Base-by-base conservation (phyloP, 2,797 vertebrate species). In the Anguilla anguilla region DNA sequence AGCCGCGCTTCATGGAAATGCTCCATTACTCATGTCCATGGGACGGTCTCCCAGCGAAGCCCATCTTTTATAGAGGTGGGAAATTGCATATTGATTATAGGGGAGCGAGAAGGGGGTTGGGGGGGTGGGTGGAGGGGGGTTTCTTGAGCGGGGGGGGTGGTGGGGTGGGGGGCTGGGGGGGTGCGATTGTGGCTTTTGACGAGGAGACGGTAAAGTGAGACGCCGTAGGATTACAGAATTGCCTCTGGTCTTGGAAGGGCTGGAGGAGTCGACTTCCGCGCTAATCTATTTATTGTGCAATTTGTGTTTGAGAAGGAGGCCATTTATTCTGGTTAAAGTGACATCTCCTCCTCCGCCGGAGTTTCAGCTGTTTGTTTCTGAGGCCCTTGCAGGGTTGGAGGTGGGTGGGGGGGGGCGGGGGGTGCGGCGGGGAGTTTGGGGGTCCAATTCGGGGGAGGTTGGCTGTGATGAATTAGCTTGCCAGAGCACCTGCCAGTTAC, bases 201-300 rank as follows among this genome's bases (percentile, higher is more conserved):
- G 59, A 55, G 55, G 57, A 57, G 57, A 59, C 57, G 39, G 72
- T 79, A 74, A 85, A 72, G 83, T 55, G 85, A 87, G 84, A 53
- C 28, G 77, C 83, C 49, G 25, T 87, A 84, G 82, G 31, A 84
- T 69, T 67, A 79, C 81, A 49, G 49, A 85, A 86, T 86, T 77
- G 74, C 69, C 85, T 39, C 61, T 82, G 74, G 77, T 74, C 72
- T 83, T n/a, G 59, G 28, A 39, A 15, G 59, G 57, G 57, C 64
- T 77, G 88, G 89, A 86, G 91, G 89, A 88, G 93, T 95, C 93
- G 94, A 93, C 95, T 95, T 95, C 93, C 90, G 94, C 94, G 93
- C 94, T 96, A 96, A 96, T 96, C 95, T 95, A 95, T 96, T 96
- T 96, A 96, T 94, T 95, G 96, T 95, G 95, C 94, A 96, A 96